Evolutionary conservation across 2,113 vertebrate genomes (phyloP).

Genomic region (Varanus salvator): DNA sequence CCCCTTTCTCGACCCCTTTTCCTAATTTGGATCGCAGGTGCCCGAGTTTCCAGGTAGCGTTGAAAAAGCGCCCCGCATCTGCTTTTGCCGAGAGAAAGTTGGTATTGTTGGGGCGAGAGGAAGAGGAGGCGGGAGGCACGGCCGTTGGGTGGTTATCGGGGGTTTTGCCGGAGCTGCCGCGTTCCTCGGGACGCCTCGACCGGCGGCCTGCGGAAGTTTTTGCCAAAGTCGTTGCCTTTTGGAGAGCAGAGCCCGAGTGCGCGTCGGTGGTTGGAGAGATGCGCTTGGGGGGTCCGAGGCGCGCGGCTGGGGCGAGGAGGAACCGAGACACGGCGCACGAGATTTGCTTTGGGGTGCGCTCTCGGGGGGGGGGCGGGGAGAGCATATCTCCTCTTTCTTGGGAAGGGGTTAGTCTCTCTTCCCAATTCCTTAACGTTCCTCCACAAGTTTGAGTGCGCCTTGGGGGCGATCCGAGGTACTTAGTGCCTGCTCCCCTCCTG

Average conservation of each 20-base stretch:
- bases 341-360: background rate
- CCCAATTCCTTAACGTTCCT: background rate
- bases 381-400: no score
- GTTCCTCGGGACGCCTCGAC: conserved; percentile 49
- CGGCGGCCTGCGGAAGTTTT: conserved; percentile 50
- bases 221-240: background rate
- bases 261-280: conserved; percentile 22
- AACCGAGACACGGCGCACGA: background rate
- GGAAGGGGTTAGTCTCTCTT: background rate
- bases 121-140: background rate
- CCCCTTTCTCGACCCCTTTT: background rate
- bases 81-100: conserved; percentile 6
- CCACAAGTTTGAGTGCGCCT: conserved; percentile 28
- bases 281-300: background rate
- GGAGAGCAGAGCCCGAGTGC: conserved; percentile 27
- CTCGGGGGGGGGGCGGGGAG: background rate
- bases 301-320: no score
- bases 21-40: background rate
- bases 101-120: background rate
- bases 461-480: conserved; percentile 53
- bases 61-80: background rate
- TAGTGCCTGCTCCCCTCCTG: conserved; percentile 61
- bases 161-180: conserved; percentile 61
- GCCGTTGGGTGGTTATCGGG: conserved; percentile 21
- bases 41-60: background rate